Percentiles rank a stretch among this genome's conserved stretches.
Conservation (phyloP, 2,888 invertebrate genomes). For the Cinara cedri region DNA sequence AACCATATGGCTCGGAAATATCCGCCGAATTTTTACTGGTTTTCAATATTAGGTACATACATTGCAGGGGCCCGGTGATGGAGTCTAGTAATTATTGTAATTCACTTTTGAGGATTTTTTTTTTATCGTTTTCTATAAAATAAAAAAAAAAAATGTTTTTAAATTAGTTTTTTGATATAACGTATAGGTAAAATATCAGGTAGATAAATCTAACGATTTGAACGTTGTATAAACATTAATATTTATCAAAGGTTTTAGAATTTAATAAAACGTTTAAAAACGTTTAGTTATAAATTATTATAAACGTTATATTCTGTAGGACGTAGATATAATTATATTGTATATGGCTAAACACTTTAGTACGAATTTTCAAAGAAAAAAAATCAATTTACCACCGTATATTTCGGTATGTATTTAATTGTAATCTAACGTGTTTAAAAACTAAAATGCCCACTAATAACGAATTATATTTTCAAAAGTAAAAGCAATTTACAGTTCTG, state of each 20-base stretch:
- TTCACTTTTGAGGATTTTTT: not conserved
- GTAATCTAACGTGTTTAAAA: not conserved
- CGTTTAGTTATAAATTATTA: too few relatives aligned
- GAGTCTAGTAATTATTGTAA: not conserved
- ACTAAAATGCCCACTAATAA: not conserved
- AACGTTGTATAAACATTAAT: too few relatives aligned
- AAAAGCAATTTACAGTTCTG: too few relatives aligned
- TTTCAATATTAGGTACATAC: slow-evolving; percentile 20
- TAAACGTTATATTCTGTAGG: too few relatives aligned
- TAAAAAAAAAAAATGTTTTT: too few relatives aligned
- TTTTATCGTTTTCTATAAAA: slow-evolving; percentile 3
- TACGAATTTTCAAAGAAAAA: not conserved
- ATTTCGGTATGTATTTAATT: not conserved
- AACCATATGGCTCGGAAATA: slow-evolving; percentile 48
- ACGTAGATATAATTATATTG: too few relatives aligned
- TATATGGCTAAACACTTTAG: not conserved
- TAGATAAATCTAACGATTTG: too few relatives aligned
- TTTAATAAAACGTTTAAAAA: too few relatives aligned
- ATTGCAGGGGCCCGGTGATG: not conserved
- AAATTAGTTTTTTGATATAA: too few relatives aligned
- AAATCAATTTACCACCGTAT: not conserved
- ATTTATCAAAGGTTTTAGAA: too few relatives aligned
- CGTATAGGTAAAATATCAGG: too few relatives aligned
- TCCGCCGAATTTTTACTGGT: slow-evolving; percentile 22
- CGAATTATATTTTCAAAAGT: too few relatives aligned